These are phyloP conservation scores for Aelia acuminata DNA, from an alignment of 2,888 invertebrate genomes.

Conservation along the genomic window DNA sequence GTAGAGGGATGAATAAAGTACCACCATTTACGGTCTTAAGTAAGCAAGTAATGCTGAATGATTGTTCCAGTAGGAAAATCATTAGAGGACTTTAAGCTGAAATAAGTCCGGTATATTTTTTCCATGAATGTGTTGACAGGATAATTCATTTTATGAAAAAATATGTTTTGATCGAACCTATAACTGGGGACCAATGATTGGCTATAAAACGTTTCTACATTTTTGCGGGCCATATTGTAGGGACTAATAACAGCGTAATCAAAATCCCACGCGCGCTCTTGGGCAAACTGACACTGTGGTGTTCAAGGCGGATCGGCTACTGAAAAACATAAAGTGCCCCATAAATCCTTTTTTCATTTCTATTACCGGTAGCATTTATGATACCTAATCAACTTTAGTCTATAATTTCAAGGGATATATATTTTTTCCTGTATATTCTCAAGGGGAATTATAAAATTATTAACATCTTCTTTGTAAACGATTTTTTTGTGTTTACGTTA, in stretches of 20 bases:
- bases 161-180: background rate
- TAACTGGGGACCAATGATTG: background rate
- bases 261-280: background rate
- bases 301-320: background rate
- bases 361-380: background rate
- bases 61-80: no score
- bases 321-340: constrained; percentile 8
- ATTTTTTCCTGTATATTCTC: no score
- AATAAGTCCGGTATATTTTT: no score
- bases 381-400: background rate
- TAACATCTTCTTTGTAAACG: no score
- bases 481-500: no score
- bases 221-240: background rate
- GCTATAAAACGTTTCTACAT: background rate
- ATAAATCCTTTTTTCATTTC: background rate
- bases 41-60: no score
- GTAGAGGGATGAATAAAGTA: no score
- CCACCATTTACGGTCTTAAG: no score
- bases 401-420: no score
- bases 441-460: no score
- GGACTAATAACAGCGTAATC: constrained; percentile 22
- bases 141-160: background rate
- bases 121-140: background rate
- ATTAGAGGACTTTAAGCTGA: no score
- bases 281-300: background rate